Percentiles rank a stretch among this genome's conserved stretches.
Conservation (phyloP, 2,797 vertebrate genomes). For the Labeo calbasu region DNA sequence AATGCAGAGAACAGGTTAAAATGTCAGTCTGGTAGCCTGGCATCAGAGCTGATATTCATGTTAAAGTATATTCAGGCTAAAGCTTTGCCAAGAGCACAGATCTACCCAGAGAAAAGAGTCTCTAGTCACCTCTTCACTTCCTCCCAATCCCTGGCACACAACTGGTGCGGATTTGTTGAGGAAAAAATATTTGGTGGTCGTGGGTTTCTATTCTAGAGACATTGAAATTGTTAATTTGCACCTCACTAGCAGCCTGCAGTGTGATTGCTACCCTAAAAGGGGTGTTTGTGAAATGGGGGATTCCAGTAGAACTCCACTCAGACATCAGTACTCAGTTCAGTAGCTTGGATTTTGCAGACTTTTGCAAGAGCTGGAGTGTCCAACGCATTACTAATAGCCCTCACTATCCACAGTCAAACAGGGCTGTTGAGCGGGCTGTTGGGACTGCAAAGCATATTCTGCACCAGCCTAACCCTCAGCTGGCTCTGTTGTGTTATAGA, state of each 20-base stretch:
- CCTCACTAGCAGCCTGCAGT: too few relatives aligned
- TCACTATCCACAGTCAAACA: neutral
- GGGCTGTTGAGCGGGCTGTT: neutral
- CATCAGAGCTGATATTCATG: too few relatives aligned
- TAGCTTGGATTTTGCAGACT: conserved; percentile 3
- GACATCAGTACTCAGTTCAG: neutral
- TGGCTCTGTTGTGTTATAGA: neutral
- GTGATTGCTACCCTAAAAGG: too few relatives aligned
- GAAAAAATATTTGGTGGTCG: too few relatives aligned
- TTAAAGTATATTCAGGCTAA: too few relatives aligned
- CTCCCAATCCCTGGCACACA: too few relatives aligned
- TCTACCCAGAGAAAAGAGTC: neutral
- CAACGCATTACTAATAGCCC: neutral
- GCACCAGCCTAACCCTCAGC: neutral
- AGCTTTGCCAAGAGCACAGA: neutral
- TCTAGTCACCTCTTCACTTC: neutral
- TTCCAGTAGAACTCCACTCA: conserved; percentile 13
- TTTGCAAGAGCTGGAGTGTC: neutral
- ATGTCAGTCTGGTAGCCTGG: too few relatives aligned
- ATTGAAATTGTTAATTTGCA: too few relatives aligned
- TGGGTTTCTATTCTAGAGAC: too few relatives aligned
- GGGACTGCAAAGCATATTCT: neutral
- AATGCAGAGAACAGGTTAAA: too few relatives aligned
- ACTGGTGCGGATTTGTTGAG: too few relatives aligned
- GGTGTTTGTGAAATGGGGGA: neutral